Conservation (phyloP, 2,113 vertebrate genomes). For the Cyanoramphus novaezelandiae region DNA sequence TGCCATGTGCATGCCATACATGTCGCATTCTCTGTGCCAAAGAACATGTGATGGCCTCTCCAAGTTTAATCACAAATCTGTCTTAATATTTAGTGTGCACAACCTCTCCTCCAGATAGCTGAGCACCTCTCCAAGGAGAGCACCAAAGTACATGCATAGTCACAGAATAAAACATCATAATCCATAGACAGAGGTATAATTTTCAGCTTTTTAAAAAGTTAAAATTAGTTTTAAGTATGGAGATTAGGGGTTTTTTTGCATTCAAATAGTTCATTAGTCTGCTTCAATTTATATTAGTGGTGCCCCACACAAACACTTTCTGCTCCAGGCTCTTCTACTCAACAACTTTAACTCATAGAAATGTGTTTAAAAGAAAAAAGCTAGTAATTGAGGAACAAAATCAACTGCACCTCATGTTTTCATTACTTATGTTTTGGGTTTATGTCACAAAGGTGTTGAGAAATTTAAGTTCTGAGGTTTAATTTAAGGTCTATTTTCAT, state of each 20-base stretch:
- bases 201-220: neutral
- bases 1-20: accelerated
- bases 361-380: neutral
- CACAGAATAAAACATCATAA: neutral
- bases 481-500: neutral
- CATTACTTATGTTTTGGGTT: neutral
- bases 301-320: neutral
- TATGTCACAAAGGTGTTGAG: neutral
- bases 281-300: neutral
- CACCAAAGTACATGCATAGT: neutral
- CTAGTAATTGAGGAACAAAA: neutral
- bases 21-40: neutral
- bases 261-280: neutral
- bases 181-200: neutral
- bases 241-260: accelerated
- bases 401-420: neutral
- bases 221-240: neutral
- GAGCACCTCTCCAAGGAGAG: neutral
- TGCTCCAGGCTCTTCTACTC: neutral
- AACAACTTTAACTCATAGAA: neutral
- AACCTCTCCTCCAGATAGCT: neutral
- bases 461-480: neutral
- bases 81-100: neutral
- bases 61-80: neutral
- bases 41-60: neutral